A percentile compares a stretch with the other conserved stretches of the same genome.
phyloP scores from a whole-genome alignment of 2,797 vertebrate genomes.

The Dicrostonyx torquatus region DNA sequence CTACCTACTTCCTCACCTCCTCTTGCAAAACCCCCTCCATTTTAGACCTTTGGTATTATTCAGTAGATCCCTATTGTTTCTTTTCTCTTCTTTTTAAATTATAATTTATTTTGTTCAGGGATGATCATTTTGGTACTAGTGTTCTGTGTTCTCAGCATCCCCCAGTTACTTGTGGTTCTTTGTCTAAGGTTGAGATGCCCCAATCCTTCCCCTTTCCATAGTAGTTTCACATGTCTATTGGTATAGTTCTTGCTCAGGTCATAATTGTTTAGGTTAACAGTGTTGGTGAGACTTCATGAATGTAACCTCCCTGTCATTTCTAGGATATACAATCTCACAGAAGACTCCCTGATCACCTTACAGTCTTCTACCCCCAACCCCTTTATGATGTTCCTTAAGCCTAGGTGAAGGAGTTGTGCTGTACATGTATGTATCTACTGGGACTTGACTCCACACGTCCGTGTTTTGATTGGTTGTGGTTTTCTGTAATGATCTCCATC shows the following conservation, averaged over 20 bases:
- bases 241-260: neutral
- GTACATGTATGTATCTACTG: neutral
- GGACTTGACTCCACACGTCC: neutral
- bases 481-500: neutral
- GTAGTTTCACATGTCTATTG: neutral
- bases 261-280: neutral
- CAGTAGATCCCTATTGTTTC: neutral
- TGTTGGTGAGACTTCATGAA: neutral
- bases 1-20: neutral
- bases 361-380: neutral
- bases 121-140: neutral
- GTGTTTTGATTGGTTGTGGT: neutral
- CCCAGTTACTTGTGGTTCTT: neutral
- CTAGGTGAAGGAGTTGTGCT: neutral
- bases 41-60: neutral
- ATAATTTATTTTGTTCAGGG: neutral
- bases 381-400: neutral
- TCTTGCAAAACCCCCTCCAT: neutral
- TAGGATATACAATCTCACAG: neutral
- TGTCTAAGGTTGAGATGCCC: neutral
- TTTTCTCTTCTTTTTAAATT: neutral
- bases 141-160: neutral
- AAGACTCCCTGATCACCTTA: neutral
- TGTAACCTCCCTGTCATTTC: neutral
- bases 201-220: neutral